Conservation (phyloP, 2,797 vertebrate genomes). For the Pangasius krempfi region DNA sequence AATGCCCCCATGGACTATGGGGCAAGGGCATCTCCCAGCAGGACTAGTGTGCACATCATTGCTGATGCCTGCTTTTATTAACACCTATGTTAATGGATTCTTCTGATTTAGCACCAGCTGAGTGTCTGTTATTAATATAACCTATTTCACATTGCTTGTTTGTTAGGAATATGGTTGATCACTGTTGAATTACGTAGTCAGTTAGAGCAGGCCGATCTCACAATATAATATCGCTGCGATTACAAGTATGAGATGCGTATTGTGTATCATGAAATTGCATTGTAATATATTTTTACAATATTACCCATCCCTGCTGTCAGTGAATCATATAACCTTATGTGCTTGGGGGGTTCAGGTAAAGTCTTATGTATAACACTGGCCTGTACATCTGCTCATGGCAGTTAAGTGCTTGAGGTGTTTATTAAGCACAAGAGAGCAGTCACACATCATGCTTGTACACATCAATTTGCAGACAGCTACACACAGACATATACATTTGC, state of each 20-base stretch:
- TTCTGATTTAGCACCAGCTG: conserved; percentile 13
- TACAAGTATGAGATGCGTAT: neutral
- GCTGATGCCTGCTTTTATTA: conserved; percentile 28
- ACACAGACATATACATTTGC: conserved; percentile 26
- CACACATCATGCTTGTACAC: conserved; percentile 33
- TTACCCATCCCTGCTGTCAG: neutral
- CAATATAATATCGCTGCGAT: neutral
- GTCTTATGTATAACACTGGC: neutral
- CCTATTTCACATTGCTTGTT: neutral
- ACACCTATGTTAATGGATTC: conserved; percentile 19
- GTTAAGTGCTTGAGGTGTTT: conserved; percentile 53
- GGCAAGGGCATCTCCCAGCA: conserved; percentile 24
- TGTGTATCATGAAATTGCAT: neutral
- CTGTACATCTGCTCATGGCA: conserved; percentile 45
- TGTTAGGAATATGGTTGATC: neutral
- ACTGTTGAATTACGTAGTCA: neutral
- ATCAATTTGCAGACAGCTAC: conserved; percentile 20
- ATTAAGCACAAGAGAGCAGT: conserved; percentile 47
- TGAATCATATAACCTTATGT: neutral
- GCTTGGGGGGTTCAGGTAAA: neutral
- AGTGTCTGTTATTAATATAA: neutral
- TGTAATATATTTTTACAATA: neutral
- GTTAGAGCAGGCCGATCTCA: no score
- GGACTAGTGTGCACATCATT: conserved; percentile 9
- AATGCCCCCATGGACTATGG: conserved; percentile 26